A percentile compares a stretch with the other conserved stretches of the same genome.
phyloP scores from a whole-genome alignment of 2,797 vertebrate species.

The Cirrhinus mrigala region DNA sequence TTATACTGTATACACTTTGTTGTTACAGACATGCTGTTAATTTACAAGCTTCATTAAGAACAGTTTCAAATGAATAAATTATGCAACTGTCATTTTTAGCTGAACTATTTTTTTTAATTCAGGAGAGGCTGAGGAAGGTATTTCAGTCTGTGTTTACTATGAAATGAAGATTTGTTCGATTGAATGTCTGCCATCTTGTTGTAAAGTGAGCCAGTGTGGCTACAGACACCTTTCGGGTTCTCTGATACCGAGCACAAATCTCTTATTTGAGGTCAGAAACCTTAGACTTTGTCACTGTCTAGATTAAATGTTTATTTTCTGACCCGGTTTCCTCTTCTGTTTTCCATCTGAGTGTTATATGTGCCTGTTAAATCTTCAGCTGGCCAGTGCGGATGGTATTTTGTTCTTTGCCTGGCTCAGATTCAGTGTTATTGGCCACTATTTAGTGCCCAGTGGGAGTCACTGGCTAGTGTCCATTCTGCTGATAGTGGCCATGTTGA shows the following conservation, averaged over 20 bases:
- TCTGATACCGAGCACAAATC: constrained; percentile 3
- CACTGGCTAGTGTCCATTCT: constrained; percentile 51
- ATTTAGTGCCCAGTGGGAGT: constrained; percentile 22
- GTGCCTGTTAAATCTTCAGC: constrained; percentile 8
- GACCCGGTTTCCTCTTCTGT: not conserved
- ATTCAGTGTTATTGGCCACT: constrained; percentile 35
- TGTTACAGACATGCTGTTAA: not conserved
- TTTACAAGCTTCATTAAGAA: not conserved
- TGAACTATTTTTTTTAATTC: not conserved
- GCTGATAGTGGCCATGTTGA: constrained; percentile 47
- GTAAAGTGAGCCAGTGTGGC: not conserved
- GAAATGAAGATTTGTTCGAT: not conserved
- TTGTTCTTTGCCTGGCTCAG: constrained; percentile 22
- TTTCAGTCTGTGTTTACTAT: not conserved
- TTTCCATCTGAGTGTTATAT: not conserved
- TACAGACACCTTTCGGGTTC: not conserved
- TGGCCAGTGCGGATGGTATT: constrained; percentile 10
- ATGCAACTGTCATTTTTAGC: not conserved
- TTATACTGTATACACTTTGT: not conserved
- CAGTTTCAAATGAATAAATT: not conserved
- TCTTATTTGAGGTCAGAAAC: constrained; percentile 23
- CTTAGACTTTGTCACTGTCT: not conserved
- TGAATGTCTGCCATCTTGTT: constrained; percentile 5
- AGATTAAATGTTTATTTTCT: not conserved
- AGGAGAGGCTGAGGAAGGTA: not conserved